Evolutionary conservation across 2,888 invertebrate genomes (phyloP), one percentile per base, ranked within the genome.

Genomic region (Apocheima hispidaria): DNA sequence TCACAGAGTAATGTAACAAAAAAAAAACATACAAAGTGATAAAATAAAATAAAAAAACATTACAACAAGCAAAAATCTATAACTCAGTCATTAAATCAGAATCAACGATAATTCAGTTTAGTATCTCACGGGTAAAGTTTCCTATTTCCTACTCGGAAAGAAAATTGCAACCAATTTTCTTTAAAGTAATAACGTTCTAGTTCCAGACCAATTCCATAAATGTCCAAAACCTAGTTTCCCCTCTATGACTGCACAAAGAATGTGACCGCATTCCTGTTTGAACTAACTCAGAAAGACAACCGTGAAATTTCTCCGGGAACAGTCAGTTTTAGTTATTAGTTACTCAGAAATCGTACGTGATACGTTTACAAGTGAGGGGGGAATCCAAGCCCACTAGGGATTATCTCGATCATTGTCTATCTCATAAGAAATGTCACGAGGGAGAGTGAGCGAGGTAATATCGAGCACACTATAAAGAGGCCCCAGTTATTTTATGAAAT

Each of bases 251-350:
- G 43, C 55, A 48, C 43, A 56, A 52, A 49, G 49, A 49, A 48
- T 14, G 54, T 33, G 20, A 40, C 40, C 43, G 60, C 57, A 52
- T 54, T 56, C 46, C 53, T 46, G 58, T 52, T 21, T 20, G 33
- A 38, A 40, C 56, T 54, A 65, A 69, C 63, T 59, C 57, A 66
- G 66, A 60, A 61, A 46, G 62, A 70, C 67, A 65, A 69, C 67
- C 63, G 65, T 71, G 69, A 66, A 65, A 69, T 73, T 68, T 50
- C 16, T 0, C 26, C 56, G 62, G 60, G 63, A 64, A 61, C 57
- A 66, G 68, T 70, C 68, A 51, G 66, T 64, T 70, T 70, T 70
- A 61, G 71, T 65, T 74, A 72, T 74, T 71, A 74, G 69, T 60
- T 68, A 52, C 33, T 51, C 59, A 61, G 67, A 64, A 53, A 50